A percentile compares a stretch with the other conserved stretches of the same genome.
Conservation (phyloP, 2,797 vertebrate species). For the Sternarchorhynchus goeldii region DNA sequence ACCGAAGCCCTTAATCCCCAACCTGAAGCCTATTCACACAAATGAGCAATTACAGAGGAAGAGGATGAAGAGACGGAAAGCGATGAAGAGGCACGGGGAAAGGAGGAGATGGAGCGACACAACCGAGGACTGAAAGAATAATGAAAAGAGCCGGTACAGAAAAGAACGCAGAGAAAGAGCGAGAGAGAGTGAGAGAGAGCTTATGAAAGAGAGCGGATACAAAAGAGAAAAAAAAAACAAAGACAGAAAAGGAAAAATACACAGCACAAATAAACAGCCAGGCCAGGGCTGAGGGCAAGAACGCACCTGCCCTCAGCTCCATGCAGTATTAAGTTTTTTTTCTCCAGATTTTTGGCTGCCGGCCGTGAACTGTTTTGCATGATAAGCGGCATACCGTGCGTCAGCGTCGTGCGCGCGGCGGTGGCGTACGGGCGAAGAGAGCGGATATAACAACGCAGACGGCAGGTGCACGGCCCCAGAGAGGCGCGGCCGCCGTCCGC, state of each 20-base stretch:
- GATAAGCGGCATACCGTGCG: conserved; percentile 28
- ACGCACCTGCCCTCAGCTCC: conserved; percentile 15
- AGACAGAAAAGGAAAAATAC: conserved; percentile 2
- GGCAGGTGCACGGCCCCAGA: conserved; percentile 41
- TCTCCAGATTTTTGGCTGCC: neutral
- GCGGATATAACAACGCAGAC: conserved; percentile 1
- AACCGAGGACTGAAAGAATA: conserved; percentile 32
- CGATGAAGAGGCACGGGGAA: neutral
- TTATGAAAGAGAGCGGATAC: too few species aligned
- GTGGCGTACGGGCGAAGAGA: conserved; percentile 1
- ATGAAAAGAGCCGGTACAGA: conserved; percentile 42
- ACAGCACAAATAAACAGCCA: neutral
- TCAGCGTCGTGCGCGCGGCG: neutral
- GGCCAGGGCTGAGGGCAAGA: neutral
- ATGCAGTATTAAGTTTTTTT: conserved; percentile 3
- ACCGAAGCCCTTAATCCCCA: conserved; percentile 41
- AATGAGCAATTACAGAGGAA: conserved; percentile 46
- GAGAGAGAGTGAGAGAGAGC: conserved; percentile 24
- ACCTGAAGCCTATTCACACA: conserved; percentile 45
- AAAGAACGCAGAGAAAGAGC: neutral
- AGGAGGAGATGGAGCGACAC: conserved; percentile 2
- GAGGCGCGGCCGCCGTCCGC: conserved; percentile 8
- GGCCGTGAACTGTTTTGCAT: conserved; percentile 34
- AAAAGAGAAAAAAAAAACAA: conserved; percentile 29
- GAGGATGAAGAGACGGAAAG: neutral